Evolutionary conservation across 2,888 invertebrate species (phyloP), one percentile per base, ranked within the genome.

Genomic region (Amiota mariae): DNA sequence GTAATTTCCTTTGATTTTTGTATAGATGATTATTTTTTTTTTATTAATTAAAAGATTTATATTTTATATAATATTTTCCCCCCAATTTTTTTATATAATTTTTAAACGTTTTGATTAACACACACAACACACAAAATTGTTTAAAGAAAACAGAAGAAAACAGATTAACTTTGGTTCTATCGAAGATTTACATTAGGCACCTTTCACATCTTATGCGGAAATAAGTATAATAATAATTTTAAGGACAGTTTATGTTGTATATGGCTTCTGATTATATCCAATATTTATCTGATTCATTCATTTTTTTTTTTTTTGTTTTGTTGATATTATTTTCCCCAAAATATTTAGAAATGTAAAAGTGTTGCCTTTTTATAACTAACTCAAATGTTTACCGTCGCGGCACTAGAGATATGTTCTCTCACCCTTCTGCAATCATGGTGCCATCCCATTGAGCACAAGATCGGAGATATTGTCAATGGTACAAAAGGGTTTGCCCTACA

Each of bases 401-500:
- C 87, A 99, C 99, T 77, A 94, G 99, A 91, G 98, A 99, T 91
- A 93, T 99, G 93, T 99, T 99, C 92, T 95, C 98, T 82, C 94
- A 98, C 95, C 93, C 89, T 99, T 98, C 94, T 94, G 96, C 85
- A 96, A 96, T 89, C 96, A 95, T 93, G 99, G 99, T 90, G 94
- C 95, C 67, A 98, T 98, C 87, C 97, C 97, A 8, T 92, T 99
- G 77, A 97, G 98, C 20, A 99, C 93, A 98, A 97, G 93, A 96
- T 96, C 80, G 99, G 99, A 72, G 99, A 99, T 90, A 98, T 98
- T 90, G 99, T 99, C 77, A 99, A 99, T 89, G 96, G 97, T 99
- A 8, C 99, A 99, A 89, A 99, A 99, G 90, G 99, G 99, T 90
- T 98, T 99, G 98, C 99, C 99, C 73, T 96, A 98, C 92, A 99